Base-by-base conservation (phyloP, 53 echinoderm and acorn worm genomes). In the Mesocentrotus franciscanus region DNA sequence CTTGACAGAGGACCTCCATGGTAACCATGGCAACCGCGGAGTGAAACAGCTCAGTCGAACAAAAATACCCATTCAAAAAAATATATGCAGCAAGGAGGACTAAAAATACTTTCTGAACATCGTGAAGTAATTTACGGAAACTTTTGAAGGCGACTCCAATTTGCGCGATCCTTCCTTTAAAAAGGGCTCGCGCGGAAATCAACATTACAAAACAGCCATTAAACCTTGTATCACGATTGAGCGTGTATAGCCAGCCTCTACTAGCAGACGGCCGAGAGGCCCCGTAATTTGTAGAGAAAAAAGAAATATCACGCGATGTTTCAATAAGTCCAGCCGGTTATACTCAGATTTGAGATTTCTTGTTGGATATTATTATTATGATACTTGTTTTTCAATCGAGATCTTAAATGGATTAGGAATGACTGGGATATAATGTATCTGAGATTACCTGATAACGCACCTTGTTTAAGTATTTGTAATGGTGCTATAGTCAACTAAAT, bases 81-180 rank as follows among this genome's bases (percentile, higher is more conserved):
- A 11, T 75, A 29, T 27, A 42, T 32, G 32, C 29, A 39, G 42
- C 87, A 87, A 29, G 87, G 39, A 13, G 18, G 56, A 35, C 29
- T 87, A 87, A 87, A 87, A 87, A 87, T 87, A 87, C 26, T 9
- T 27, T 10, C 11, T 58, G 11, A 87, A 87, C 87, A 87, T 87
- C 87, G 87, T 58, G 87, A 58, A 58, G 87, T 87, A 87, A 87
- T 87, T 87, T 87, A 58, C 58, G 87, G 87, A 87, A 87, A 87
- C 87, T 87, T 87, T 87, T 87, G 87, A 87, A 87, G 87, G 87
- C 87, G 87, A 87, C 87, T 87, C 20, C 58, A 87, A 87, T 87
- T 87, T 87, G 87, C 26, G 27, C 12, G 87, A 87, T 87, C 87
- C 58, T 87, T 87, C 87, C 87, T 87, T 87, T 87, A 87, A 87